Percentiles rank a stretch among this genome's conserved stretches.
Conservation (phyloP, 2,797 vertebrate genomes). For the Parotocinclus haroldoi region DNA sequence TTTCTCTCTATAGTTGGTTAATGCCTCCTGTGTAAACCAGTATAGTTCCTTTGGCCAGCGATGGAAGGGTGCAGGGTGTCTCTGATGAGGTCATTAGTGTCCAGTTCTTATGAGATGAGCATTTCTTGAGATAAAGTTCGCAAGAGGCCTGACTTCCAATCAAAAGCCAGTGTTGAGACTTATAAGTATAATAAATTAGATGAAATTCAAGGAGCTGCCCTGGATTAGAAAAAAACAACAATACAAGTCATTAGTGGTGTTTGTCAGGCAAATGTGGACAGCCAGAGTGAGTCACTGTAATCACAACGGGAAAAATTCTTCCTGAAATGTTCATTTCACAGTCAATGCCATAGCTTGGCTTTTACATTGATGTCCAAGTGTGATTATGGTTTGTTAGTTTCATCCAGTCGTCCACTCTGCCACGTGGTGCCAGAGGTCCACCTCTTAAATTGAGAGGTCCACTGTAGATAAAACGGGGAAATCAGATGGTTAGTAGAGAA, state of each 20-base stretch:
- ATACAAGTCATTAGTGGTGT: conserved; percentile 67
- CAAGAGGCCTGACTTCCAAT: conserved; percentile 48
- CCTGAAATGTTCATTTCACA: conserved; percentile 55
- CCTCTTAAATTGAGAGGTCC: conserved; percentile 48
- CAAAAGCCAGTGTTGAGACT: conserved; percentile 78
- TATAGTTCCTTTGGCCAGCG: conserved; percentile 26
- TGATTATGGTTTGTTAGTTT: conserved; percentile 54
- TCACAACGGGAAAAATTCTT: conserved; percentile 51
- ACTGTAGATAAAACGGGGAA: conserved; percentile 45
- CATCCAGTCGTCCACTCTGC: conserved; percentile 66
- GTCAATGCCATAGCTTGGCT: conserved; percentile 47
- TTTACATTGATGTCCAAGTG: conserved; percentile 48
- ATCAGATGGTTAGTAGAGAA: conserved; percentile 11
- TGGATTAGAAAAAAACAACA: conserved; percentile 52
- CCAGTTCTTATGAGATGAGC: conserved; percentile 53
- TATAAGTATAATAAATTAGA: conserved; percentile 77
- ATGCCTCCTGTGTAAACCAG: conserved; percentile 21
- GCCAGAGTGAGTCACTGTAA: conserved; percentile 53
- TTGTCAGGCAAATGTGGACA: conserved; percentile 59
- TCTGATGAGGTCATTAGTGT: conserved; percentile 53
- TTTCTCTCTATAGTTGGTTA: conserved; percentile 42
- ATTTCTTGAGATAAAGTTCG: conserved; percentile 53
- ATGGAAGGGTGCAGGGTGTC: conserved; percentile 8
- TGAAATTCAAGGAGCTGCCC: conserved; percentile 57
- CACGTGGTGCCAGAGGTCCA: conserved; percentile 56